These are phyloP conservation scores for Otis tarda DNA, from an alignment of 2,113 vertebrate genomes.

Conservation along the genomic window DNA sequence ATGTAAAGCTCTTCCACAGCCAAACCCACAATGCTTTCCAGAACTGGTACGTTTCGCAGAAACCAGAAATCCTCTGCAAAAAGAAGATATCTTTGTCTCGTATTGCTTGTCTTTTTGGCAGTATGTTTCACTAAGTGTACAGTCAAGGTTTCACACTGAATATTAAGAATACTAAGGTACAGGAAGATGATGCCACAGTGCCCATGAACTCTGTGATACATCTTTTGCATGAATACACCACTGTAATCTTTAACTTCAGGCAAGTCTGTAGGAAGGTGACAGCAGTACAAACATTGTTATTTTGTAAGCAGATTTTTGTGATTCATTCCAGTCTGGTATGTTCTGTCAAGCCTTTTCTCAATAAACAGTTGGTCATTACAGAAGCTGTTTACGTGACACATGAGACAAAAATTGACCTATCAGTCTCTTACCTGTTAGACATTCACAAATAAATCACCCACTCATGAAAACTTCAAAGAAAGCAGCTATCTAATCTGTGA, in stretches of 20 bases:
- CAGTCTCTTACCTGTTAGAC: background rate
- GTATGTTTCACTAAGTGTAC: background rate
- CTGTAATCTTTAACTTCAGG: background rate
- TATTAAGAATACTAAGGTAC: background rate
- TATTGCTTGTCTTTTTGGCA: background rate
- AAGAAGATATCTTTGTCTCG: background rate
- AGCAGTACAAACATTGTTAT: background rate
- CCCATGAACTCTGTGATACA: background rate
- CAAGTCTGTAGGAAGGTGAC: background rate
- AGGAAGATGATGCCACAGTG: background rate
- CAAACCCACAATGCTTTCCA: background rate
- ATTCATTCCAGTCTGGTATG: background rate
- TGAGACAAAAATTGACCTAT: background rate
- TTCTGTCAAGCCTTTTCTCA: background rate
- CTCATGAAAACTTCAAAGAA: slow-evolving; percentile 30
- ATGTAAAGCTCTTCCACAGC: background rate
- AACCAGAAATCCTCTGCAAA: background rate
- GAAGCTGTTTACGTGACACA: background rate
- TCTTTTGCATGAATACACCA: background rate
- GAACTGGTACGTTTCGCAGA: background rate
- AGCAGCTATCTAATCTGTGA: slow-evolving; percentile 3
- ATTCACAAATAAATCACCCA: background rate
- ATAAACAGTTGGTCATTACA: background rate
- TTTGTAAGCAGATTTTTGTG: background rate
- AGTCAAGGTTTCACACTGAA: background rate